phyloP scores from a whole-genome alignment of 2,113 vertebrate genomes.

The Ictidomys tridecemlineatus region DNA sequence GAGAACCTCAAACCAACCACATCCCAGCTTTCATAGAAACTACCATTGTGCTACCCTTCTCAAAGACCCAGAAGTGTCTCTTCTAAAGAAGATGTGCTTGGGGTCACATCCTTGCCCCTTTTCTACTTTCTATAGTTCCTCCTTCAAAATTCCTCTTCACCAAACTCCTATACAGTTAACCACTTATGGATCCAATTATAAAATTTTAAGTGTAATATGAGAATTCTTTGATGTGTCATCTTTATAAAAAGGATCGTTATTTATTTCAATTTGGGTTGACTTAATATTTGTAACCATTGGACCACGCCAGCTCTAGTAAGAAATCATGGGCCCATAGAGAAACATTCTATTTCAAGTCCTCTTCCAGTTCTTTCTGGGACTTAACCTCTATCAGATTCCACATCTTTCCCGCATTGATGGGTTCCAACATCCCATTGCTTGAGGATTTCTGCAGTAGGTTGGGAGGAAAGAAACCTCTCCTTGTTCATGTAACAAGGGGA shows the following conservation, averaged over 20 bases:
- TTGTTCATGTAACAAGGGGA: not conserved
- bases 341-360: slow-evolving; percentile 5
- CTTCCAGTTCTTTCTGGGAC: not conserved
- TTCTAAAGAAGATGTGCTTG: not conserved
- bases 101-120: not conserved
- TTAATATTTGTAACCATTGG: not conserved
- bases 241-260: slow-evolving; percentile 38
- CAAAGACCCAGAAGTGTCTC: not conserved
- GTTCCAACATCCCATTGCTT: not conserved
- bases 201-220: slow-evolving; percentile 9
- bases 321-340: not conserved
- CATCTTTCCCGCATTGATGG: not conserved
- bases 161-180: not conserved
- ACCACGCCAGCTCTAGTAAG: not conserved
- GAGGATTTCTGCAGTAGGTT: not conserved
- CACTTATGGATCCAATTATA: slow-evolving; percentile 4
- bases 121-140: not conserved
- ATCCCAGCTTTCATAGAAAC: not conserved
- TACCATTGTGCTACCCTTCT: not conserved
- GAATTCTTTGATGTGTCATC: not conserved
- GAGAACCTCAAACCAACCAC: not conserved
- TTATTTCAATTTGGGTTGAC: not conserved
- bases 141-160: not conserved
- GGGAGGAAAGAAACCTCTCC: not conserved
- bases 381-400: not conserved